Evolutionary conservation across 2,797 vertebrate species (phyloP).

Genomic region (Anguilla anguilla): DNA sequence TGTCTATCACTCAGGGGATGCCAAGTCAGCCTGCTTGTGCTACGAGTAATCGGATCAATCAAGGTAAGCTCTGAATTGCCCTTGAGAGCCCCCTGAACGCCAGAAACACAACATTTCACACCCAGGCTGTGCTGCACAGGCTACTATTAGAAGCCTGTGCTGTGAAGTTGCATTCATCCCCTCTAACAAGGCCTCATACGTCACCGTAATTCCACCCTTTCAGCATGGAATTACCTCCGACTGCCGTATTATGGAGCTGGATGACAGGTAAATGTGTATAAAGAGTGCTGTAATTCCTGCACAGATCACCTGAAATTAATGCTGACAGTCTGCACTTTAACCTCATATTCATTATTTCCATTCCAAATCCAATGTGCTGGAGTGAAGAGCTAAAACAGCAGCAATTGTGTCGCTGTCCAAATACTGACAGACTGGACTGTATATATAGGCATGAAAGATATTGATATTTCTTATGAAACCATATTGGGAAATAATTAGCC

Average conservation of each 20-base stretch:
- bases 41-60: slow-evolving; percentile 79
- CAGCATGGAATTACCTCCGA: slow-evolving; percentile 15
- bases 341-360: not conserved
- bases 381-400: not conserved
- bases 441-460: not conserved
- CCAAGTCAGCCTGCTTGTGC: slow-evolving; percentile 70
- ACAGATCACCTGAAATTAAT: not conserved
- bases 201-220: slow-evolving; percentile 25
- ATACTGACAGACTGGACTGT: not conserved
- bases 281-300: not conserved
- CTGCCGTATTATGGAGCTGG: slow-evolving; percentile 23
- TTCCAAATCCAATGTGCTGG: not conserved
- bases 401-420: not conserved
- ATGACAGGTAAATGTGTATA: slow-evolving; percentile 22
- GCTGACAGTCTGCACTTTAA: not conserved
- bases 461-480: not conserved
- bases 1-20: slow-evolving; percentile 60
- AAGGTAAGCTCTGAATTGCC: slow-evolving; percentile 69
- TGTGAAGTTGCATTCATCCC: slow-evolving; percentile 23
- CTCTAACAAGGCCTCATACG: slow-evolving; percentile 29
- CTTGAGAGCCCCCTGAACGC: slow-evolving; percentile 62
- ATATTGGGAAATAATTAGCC: not conserved
- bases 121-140: slow-evolving; percentile 57
- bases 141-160: slow-evolving; percentile 18
- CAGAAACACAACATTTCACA: slow-evolving; percentile 66